A percentile compares a stretch with the other conserved stretches of the same genome.
Conservation (phyloP, 2,888 invertebrate genomes). For the Drosophila mayaguana region DNA sequence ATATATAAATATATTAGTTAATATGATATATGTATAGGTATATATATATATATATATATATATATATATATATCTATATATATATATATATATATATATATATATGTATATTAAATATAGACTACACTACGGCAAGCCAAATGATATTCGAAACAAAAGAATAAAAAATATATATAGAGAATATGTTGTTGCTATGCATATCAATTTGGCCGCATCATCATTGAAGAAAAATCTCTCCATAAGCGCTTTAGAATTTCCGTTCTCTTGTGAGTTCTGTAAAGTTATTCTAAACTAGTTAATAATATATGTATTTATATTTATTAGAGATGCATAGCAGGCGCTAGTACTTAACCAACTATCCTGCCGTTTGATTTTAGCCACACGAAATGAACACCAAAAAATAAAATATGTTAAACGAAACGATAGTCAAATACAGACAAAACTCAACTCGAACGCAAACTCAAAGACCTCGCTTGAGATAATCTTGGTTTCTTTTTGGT, state of each 20-base stretch:
- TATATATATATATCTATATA: constrained; percentile 52
- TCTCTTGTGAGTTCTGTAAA: constrained; percentile 21
- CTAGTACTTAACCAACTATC: constrained; percentile 30
- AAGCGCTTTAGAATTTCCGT: constrained; percentile 4
- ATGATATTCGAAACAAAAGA: constrained; percentile 24
- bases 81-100: constrained; percentile 45
- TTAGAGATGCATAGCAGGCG: constrained; percentile 26
- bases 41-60: constrained; percentile 35
- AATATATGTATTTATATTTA: constrained; percentile 7
- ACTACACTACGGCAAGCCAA: constrained; percentile 73
- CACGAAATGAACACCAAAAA: constrained; percentile 17
- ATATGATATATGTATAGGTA: constrained; percentile 44
- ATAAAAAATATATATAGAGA: constrained; percentile 1
- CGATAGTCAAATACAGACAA: constrained; percentile 2
- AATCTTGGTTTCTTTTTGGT: background rate
- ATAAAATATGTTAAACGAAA: background rate
- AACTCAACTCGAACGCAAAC: constrained; percentile 37
- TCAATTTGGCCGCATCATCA: constrained; percentile 16
- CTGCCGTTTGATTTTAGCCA: constrained; percentile 12
- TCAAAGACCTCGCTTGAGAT: constrained; percentile 19
- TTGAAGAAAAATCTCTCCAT: background rate
- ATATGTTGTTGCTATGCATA: constrained; percentile 5
- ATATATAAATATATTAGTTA: constrained; percentile 52
- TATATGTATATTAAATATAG: constrained; percentile 23
- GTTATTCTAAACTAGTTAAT: constrained; percentile 29